A percentile compares a stretch with the other conserved stretches of the same genome.
phyloP scores from a whole-genome alignment of 2,797 vertebrate genomes.

The Momotus momota region DNA sequence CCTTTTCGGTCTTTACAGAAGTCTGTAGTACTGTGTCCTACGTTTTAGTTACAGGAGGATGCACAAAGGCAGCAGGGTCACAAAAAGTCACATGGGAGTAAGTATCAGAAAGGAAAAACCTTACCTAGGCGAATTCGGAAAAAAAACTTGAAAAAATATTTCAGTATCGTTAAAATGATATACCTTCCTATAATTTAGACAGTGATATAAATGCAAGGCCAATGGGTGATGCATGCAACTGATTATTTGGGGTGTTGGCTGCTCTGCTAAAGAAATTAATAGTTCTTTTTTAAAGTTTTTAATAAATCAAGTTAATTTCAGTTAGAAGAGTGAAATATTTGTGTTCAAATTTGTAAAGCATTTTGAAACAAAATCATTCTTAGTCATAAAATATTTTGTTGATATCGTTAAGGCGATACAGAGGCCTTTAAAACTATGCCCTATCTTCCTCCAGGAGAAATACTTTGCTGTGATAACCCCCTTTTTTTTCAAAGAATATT shows the following conservation, averaged over 20 bases:
- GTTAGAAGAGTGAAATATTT: neutral
- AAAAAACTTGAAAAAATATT: neutral
- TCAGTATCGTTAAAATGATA: neutral
- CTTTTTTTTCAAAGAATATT: neutral
- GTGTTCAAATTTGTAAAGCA: neutral
- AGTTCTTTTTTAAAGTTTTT: neutral
- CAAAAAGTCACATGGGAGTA: neutral
- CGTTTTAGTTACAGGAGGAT: neutral
- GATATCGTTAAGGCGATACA: neutral
- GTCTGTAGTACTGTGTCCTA: neutral
- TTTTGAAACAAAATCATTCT: neutral
- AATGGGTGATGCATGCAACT: accelerated
- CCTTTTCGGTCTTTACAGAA: neutral
- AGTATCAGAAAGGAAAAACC: neutral
- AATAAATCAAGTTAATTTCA: neutral
- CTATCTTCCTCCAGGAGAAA: neutral
- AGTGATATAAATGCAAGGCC: neutral
- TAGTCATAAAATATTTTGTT: neutral
- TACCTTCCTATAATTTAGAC: neutral
- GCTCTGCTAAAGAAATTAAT: neutral
- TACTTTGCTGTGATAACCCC: neutral
- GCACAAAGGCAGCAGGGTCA: neutral
- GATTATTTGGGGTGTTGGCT: neutral
- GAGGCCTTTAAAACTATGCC: neutral
- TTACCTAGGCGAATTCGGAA: neutral